Evolutionary conservation across 2,797 vertebrate genomes (phyloP).

Genomic region (Florisuga fusca): DNA sequence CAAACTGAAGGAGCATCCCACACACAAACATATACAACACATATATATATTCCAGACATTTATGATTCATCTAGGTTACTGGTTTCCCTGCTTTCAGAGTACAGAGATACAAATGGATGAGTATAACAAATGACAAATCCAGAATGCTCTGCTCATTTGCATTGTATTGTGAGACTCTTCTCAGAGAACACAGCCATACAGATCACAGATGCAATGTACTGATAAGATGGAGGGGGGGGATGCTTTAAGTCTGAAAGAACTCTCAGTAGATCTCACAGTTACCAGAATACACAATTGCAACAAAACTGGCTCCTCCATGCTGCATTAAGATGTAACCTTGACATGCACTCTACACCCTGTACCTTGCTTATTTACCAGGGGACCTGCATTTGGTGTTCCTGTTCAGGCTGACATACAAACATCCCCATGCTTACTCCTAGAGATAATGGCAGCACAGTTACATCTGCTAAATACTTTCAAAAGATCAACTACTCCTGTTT

Average conservation of each 20-base stretch:
- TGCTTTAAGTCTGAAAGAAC: background rate
- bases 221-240: background rate
- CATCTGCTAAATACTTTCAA: background rate
- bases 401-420: background rate
- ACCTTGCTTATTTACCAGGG: background rate
- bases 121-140: slow-evolving; percentile 31
- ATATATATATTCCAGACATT: background rate
- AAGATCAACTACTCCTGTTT: background rate
- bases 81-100: background rate
- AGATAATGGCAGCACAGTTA: background rate
- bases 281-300: background rate
- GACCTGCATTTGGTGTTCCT: background rate
- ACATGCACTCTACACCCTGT: background rate
- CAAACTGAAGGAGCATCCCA: background rate
- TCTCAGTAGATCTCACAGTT: background rate
- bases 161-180: background rate
- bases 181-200: background rate
- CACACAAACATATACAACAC: background rate
- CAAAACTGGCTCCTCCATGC: background rate
- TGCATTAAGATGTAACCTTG: background rate
- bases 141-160: background rate
- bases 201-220: background rate
- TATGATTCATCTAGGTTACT: slow-evolving; percentile 20
- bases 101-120: background rate
- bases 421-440: background rate